Evolutionary conservation across 1,140 invertebrate species (phyloP).

Genomic region (Atta cephalotes): DNA sequence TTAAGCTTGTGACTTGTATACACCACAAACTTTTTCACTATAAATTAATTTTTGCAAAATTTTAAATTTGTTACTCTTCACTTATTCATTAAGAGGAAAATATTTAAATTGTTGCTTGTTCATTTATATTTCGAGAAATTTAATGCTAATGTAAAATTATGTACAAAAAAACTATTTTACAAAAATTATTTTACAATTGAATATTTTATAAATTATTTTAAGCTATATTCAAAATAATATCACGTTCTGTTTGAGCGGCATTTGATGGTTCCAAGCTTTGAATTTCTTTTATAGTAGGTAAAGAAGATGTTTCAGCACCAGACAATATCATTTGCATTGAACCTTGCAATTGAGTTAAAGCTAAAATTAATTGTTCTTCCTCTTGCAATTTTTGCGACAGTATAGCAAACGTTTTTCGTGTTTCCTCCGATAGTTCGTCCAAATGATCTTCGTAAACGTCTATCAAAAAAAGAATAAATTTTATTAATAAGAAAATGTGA

Average conservation of each 20-base stretch:
- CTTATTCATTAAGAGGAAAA: not conserved
- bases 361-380: conserved; percentile 89
- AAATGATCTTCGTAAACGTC: conserved; percentile 90
- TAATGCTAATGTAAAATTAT: conserved; percentile 68
- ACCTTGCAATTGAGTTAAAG: conserved; percentile 90
- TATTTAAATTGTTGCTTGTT: conserved; percentile 8
- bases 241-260: conserved; percentile 86
- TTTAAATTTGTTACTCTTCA: not conserved
- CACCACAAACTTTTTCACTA: not conserved
- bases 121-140: conserved; percentile 43
- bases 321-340: conserved; percentile 90
- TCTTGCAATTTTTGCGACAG: conserved; percentile 88
- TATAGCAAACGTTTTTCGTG: conserved; percentile 87
- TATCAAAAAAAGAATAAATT: conserved; percentile 70
- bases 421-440: conserved; percentile 86
- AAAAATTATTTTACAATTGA: conserved; percentile 14
- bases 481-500: conserved; percentile 37
- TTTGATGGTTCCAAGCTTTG: conserved; percentile 87
- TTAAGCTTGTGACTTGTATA: not conserved
- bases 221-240: conserved; percentile 88
- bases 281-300: conserved; percentile 78
- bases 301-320: conserved; percentile 83
- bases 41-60: not conserved
- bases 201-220: conserved; percentile 66
- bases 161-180: conserved; percentile 61